Percentiles rank a stretch among this genome's conserved stretches.
These are phyloP conservation scores for Corynorhinus townsendii DNA, from an alignment of 2,113 vertebrate species.

Conservation along the genomic window DNA sequence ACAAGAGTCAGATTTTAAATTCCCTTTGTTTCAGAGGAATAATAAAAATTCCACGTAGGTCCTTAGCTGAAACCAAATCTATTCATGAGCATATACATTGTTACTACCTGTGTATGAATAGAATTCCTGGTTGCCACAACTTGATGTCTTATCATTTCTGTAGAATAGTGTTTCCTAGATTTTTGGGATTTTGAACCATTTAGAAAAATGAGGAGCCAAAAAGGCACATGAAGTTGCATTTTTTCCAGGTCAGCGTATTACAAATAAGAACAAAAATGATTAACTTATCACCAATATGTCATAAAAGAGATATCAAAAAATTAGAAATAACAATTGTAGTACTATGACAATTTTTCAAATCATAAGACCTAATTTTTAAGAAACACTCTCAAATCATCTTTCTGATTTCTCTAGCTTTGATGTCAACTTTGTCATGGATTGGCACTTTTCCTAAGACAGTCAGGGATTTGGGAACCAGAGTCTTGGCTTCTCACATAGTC, in stretches of 20 bases:
- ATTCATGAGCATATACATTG: neutral
- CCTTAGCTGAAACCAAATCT: neutral
- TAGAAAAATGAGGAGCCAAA: neutral
- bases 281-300: neutral
- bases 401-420: neutral
- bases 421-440: neutral
- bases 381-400: neutral
- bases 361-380: neutral
- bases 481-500: neutral
- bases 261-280: neutral
- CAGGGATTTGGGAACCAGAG: neutral
- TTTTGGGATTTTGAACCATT: neutral
- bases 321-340: neutral
- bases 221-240: neutral
- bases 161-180: neutral
- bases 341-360: neutral
- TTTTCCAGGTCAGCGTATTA: neutral
- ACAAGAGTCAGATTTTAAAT: neutral
- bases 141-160: neutral
- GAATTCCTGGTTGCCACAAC: neutral
- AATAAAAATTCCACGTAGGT: neutral
- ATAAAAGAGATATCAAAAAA: neutral
- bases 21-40: neutral
- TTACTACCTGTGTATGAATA: neutral
- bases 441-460: neutral